phyloP scores from a whole-genome alignment of 2,113 vertebrate species.

The Penelope pileata region DNA sequence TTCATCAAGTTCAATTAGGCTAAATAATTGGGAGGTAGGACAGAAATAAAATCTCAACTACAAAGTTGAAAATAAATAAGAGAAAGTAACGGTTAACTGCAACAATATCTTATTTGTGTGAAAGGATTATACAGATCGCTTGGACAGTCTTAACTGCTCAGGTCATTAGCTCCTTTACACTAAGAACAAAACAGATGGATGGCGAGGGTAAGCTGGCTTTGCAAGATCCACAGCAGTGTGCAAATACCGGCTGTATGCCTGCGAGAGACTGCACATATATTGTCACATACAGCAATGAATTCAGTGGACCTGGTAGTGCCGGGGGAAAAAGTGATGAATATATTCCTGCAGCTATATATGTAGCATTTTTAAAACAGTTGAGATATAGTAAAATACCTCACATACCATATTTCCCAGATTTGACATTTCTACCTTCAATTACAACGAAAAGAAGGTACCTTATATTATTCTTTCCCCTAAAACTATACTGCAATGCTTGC shows the following conservation, averaged over 20 bases:
- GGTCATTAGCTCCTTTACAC: conserved; percentile 57
- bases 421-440: neutral
- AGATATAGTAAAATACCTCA: neutral
- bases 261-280: neutral
- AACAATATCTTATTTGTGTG: neutral
- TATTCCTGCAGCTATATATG: neutral
- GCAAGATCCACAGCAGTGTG: neutral
- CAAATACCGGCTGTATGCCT: neutral
- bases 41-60: neutral
- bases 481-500: neutral
- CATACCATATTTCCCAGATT: neutral
- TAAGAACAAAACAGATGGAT: neutral
- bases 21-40: fast-evolving
- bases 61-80: neutral
- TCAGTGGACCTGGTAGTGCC: neutral
- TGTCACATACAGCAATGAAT: neutral
- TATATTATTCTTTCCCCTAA: neutral
- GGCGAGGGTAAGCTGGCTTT: neutral
- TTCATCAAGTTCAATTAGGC: neutral
- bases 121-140: conserved; percentile 47
- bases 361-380: neutral
- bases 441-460: neutral
- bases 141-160: conserved; percentile 27
- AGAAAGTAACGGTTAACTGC: neutral
- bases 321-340: neutral